Conservation (phyloP, 2,888 invertebrate genomes). For the Cataglyphis cursor region DNA sequence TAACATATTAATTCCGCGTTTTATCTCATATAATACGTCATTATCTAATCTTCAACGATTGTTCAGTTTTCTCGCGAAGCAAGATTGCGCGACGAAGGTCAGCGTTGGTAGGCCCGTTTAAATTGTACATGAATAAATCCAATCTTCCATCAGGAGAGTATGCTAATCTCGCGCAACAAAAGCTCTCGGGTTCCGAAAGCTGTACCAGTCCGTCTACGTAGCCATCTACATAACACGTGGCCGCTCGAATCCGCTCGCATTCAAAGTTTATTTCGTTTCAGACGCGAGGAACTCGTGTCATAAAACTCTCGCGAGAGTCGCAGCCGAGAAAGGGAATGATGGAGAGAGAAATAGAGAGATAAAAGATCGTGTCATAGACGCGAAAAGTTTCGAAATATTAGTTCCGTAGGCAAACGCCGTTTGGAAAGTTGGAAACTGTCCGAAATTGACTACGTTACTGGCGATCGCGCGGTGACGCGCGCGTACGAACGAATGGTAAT, state of each 20-base stretch:
- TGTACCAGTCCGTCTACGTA: constrained; percentile 64
- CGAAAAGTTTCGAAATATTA: constrained; percentile 62
- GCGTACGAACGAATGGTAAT: constrained; percentile 56
- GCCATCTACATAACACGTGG: constrained; percentile 78
- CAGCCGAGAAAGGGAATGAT: background rate
- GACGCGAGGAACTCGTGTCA: constrained; percentile 38
- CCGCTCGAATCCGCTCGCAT: constrained; percentile 67
- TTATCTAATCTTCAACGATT: constrained; percentile 33
- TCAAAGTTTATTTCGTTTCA: constrained; percentile 42
- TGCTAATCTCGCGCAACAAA: constrained; percentile 81
- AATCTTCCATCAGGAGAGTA: constrained; percentile 78
- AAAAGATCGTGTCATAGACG: constrained; percentile 25
- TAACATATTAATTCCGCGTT: background rate
- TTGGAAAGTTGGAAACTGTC: constrained; percentile 45
- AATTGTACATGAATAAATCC: constrained; percentile 83
- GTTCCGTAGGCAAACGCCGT: constrained; percentile 55
- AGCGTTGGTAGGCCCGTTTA: constrained; percentile 77
- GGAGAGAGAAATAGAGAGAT: background rate
- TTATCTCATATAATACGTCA: background rate
- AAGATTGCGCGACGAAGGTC: constrained; percentile 68
- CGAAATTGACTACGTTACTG: constrained; percentile 47
- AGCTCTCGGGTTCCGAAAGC: constrained; percentile 72
- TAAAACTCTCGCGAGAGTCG: constrained; percentile 61
- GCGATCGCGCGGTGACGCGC: constrained; percentile 24
- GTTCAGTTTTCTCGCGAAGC: constrained; percentile 19